These are phyloP conservation scores for Dermatemys mawii DNA, from an alignment of 2,113 vertebrate species.

Conservation along the genomic window DNA sequence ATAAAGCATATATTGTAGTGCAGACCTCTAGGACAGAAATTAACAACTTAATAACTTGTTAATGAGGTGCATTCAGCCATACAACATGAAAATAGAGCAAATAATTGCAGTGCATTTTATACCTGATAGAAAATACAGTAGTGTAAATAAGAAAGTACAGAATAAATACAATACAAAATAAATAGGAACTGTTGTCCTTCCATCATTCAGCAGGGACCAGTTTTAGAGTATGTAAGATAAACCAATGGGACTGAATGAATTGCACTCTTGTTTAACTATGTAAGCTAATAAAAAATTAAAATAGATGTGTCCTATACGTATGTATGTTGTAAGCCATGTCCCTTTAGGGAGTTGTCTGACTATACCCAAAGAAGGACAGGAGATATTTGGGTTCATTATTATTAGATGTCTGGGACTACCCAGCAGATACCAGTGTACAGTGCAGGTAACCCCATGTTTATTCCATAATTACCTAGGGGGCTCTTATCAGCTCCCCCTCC, in stretches of 20 bases:
- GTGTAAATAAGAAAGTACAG: not conserved
- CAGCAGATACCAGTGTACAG: too few relatives aligned
- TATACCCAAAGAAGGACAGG: too few relatives aligned
- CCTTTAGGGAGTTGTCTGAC: not conserved
- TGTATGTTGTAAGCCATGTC: fast-evolving
- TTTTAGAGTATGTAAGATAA: not conserved
- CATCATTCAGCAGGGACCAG: not conserved
- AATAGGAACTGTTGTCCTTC: not conserved
- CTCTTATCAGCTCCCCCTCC: too few relatives aligned
- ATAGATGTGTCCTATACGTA: not conserved
- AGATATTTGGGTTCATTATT: not conserved
- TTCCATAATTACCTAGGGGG: too few relatives aligned
- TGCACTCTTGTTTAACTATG: not conserved
- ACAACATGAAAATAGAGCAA: not conserved
- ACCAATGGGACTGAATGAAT: fast-evolving
- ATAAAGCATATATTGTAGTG: not conserved
- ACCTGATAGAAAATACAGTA: not conserved
- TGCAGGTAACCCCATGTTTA: too few relatives aligned
- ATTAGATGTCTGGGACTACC: too few relatives aligned
- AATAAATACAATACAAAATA: not conserved
- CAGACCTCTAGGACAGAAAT: not conserved
- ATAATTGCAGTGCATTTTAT: not conserved
- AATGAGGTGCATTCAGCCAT: not conserved
- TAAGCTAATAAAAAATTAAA: not conserved
- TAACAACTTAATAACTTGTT: not conserved